Percentiles rank a stretch among this genome's conserved stretches.
These are phyloP conservation scores for Clytia hemisphaerica DNA, from an alignment of 30 jellyfish, hydroid and myxozoan species.

Conservation along the genomic window DNA sequence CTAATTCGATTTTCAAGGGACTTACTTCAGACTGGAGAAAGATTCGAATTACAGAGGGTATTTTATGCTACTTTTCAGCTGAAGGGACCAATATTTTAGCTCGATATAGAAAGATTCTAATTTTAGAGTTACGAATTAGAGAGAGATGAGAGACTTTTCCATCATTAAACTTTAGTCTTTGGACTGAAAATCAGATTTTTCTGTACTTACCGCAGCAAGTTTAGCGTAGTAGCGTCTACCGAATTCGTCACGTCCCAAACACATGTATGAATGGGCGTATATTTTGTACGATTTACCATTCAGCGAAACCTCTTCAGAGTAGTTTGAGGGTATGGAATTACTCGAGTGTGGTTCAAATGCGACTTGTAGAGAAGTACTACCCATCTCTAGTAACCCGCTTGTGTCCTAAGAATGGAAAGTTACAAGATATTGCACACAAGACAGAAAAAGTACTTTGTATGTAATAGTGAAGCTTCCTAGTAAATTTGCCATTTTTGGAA, in stretches of 20 bases:
- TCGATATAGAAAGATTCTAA: too few species aligned
- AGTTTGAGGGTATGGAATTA: background rate
- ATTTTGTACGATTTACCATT: slow-evolving; percentile 4
- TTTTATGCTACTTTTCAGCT: too few species aligned
- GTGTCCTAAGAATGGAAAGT: slow-evolving; percentile 14
- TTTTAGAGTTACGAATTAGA: too few species aligned
- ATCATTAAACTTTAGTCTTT: background rate
- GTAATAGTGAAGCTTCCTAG: too few species aligned
- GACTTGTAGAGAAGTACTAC: slow-evolving; percentile 24
- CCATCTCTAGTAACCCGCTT: slow-evolving; percentile 16
- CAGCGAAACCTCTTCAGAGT: background rate
- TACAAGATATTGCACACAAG: too few species aligned
- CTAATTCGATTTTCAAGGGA: too few species aligned
- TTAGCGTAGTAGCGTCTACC: background rate
- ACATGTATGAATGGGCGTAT: slow-evolving; percentile 18
- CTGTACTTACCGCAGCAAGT: background rate
- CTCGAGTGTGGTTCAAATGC: slow-evolving; percentile 21
- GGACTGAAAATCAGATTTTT: too few species aligned
- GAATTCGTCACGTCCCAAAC: slow-evolving; percentile 15
- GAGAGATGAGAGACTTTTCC: background rate
- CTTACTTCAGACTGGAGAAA: too few species aligned
- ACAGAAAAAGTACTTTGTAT: too few species aligned
- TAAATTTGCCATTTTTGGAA: too few species aligned
- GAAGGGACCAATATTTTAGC: too few species aligned
- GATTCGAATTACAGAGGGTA: too few species aligned